These are phyloP conservation scores for Melanotaenia duboulayi DNA, from an alignment of 2,113 vertebrate genomes.

Conservation along the genomic window DNA sequence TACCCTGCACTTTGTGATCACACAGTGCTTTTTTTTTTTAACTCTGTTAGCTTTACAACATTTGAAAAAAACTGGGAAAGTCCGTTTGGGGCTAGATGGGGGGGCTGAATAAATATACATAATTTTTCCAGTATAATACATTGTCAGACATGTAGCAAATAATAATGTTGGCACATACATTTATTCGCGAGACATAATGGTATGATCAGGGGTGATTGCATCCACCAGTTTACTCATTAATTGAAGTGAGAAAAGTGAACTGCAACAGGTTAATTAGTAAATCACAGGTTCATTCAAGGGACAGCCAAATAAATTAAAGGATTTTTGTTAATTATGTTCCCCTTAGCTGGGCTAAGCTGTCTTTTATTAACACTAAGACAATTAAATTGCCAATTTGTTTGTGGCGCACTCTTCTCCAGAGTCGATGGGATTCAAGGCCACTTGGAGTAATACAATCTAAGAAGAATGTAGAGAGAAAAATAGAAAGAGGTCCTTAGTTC, in stretches of 20 bases:
- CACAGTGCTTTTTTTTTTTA: slow-evolving; percentile 12
- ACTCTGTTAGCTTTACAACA: slow-evolving; percentile 19
- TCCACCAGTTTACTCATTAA: slow-evolving; percentile 63
- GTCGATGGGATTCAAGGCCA: slow-evolving; percentile 27
- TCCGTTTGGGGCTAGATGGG: neutral
- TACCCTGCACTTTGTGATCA: neutral
- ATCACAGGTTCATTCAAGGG: slow-evolving; percentile 64
- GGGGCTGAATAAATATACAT: slow-evolving; percentile 47
- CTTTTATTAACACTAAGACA: slow-evolving; percentile 61
- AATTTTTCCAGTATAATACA: slow-evolving; percentile 52
- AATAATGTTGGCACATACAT: slow-evolving; percentile 61
- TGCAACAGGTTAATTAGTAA: slow-evolving; percentile 73
- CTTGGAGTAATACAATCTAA: neutral
- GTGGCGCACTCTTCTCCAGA: slow-evolving; percentile 3
- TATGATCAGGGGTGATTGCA: slow-evolving; percentile 58
- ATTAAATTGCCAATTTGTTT: slow-evolving; percentile 45
- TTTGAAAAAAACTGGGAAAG: slow-evolving; percentile 43
- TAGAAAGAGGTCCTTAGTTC: too few species aligned
- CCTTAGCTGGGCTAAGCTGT: slow-evolving; percentile 59
- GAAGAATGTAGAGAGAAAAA: neutral
- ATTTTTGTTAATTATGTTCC: slow-evolving; percentile 69
- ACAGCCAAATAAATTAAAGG: slow-evolving; percentile 69
- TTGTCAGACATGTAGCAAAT: slow-evolving; percentile 53
- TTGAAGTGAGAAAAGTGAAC: slow-evolving; percentile 44
- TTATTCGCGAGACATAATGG: slow-evolving; percentile 71